phyloP scores from a whole-genome alignment of 2,113 vertebrate genomes.

The Hiodon tergisus region DNA sequence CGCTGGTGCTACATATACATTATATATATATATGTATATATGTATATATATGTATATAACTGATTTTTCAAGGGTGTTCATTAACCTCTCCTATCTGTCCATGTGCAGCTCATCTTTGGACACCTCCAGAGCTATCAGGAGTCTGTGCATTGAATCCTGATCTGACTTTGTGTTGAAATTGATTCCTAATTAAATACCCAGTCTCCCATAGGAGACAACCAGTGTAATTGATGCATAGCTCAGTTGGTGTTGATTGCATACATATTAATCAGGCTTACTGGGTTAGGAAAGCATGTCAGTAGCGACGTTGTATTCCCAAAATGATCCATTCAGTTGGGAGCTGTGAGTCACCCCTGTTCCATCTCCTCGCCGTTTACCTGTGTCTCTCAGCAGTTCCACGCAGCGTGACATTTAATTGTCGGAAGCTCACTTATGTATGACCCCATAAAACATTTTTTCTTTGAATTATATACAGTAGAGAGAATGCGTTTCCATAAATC shows the following conservation, averaged over 20 bases:
- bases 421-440: background rate
- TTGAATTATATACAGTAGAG: constrained; percentile 6
- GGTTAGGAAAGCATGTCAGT: constrained; percentile 5
- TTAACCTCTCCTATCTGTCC: background rate
- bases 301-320: background rate
- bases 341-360: background rate
- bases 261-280: constrained; percentile 21
- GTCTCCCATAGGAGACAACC: constrained; percentile 20
- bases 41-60: background rate
- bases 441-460: background rate
- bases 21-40: too few relatives aligned
- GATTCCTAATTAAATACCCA: constrained; percentile 12
- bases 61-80: background rate
- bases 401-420: background rate
- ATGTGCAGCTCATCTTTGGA: background rate
- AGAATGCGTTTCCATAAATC: constrained; percentile 7
- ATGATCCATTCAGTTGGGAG: constrained; percentile 10
- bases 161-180: constrained; percentile 5
- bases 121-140: constrained; percentile 1
- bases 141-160: background rate
- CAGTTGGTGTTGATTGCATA: constrained; percentile 21
- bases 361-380: background rate
- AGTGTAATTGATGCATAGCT: constrained; percentile 12
- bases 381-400: background rate
- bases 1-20: too few relatives aligned